Conservation (phyloP, 2,888 invertebrate species). For the Conops quadrifasciatus region DNA sequence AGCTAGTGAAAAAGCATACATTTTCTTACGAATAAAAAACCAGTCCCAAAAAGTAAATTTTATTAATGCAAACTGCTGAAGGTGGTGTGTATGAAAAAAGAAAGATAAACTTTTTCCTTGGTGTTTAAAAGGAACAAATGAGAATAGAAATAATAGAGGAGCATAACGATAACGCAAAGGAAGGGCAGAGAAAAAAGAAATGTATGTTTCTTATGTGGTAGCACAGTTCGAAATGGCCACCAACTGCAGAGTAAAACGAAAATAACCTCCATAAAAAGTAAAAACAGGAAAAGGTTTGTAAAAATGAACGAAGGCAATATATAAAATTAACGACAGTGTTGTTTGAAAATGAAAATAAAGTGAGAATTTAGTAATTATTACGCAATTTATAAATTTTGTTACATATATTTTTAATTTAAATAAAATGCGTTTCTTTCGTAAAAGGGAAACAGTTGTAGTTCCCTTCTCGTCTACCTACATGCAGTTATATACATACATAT, state of each 20-base stretch:
- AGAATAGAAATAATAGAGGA: slow-evolving; percentile 31
- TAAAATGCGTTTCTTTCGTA: neutral
- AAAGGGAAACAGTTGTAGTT: neutral
- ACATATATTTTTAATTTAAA: neutral
- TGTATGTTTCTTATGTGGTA: slow-evolving; percentile 14
- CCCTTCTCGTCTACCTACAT: too few relatives aligned
- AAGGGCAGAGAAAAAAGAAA: neutral
- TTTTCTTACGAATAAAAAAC: too few relatives aligned
- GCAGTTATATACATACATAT: too few relatives aligned
- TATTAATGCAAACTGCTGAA: slow-evolving; percentile 29
- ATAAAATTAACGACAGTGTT: neutral
- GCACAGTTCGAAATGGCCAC: slow-evolving; percentile 11
- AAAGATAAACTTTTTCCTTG: slow-evolving; percentile 15
- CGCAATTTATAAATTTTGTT: neutral
- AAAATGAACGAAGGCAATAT: neutral
- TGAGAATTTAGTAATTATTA: neutral
- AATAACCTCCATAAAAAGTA: neutral
- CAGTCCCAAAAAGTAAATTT: slow-evolving; percentile 21
- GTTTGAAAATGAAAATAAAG: neutral
- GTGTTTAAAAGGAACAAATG: slow-evolving; percentile 19
- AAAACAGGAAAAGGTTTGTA: slow-evolving; percentile 10
- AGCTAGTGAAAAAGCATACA: slow-evolving; percentile 14
- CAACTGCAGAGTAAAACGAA: neutral
- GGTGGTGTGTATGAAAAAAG: slow-evolving; percentile 19
- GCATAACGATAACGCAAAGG: slow-evolving; percentile 20